Conservation (phyloP, 2,888 invertebrate genomes). For the Pristionchus fissidentatus region DNA sequence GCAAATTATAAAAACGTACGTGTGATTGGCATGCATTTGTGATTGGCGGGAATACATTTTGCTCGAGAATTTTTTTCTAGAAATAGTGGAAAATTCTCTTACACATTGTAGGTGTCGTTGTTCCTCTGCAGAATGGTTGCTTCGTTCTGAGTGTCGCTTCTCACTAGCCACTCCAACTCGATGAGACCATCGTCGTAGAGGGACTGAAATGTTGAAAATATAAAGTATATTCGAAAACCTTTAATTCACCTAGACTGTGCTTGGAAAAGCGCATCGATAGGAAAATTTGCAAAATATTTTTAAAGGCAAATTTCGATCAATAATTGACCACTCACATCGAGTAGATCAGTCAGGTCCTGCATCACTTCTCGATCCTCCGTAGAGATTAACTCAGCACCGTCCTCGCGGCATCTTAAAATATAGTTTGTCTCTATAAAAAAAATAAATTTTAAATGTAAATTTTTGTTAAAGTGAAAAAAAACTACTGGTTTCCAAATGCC, state of each 20-base stretch:
- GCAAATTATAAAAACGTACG: too few relatives aligned
- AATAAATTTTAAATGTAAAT: too few relatives aligned
- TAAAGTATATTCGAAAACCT: neutral
- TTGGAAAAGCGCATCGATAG: neutral
- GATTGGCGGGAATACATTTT: too few relatives aligned
- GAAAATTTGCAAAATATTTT: neutral
- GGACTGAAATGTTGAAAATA: neutral
- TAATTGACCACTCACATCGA: conserved; percentile 13
- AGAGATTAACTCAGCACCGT: neutral
- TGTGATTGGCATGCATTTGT: too few relatives aligned
- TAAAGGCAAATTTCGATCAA: too few relatives aligned
- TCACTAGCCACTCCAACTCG: conserved; percentile 29
- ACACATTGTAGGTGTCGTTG: conserved; percentile 31
- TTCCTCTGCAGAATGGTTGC: conserved; percentile 36
- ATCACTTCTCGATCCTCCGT: neutral
- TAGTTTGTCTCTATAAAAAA: too few relatives aligned
- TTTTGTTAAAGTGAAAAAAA: too few relatives aligned
- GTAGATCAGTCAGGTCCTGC: conserved; percentile 16
- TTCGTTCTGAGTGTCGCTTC: neutral
- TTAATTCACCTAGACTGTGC: neutral
- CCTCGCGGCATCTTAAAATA: neutral
- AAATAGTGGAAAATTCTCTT: conserved; percentile 25
- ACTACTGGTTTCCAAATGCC: too few relatives aligned
- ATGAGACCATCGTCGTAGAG: conserved; percentile 26
- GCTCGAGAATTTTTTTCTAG: neutral